Evolutionary conservation across 2,888 invertebrate species (phyloP).

Genomic region (Hypena proboscidalis): DNA sequence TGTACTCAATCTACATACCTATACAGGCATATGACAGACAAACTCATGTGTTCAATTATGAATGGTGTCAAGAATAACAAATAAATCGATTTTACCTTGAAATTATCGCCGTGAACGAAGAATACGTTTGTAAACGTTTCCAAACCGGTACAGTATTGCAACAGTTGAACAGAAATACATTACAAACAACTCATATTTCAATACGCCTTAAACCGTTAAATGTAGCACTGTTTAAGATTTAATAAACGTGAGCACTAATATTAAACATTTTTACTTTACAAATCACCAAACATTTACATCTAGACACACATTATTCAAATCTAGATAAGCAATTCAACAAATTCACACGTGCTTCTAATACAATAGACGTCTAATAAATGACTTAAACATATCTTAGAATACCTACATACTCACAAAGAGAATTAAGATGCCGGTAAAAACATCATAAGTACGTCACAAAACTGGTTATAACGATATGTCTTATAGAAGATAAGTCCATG

Average conservation of each 20-base stretch:
- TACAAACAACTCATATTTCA: too few relatives aligned
- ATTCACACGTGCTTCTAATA: conserved; percentile 20
- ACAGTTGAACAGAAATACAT: conserved; percentile 16
- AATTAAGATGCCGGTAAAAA: conserved; percentile 23
- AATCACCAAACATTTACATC: too few relatives aligned
- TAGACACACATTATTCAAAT: conserved; percentile 4
- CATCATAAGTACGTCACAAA: conserved; percentile 25
- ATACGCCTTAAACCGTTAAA: too few relatives aligned
- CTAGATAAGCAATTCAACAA: conserved; percentile 15
- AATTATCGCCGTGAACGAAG: conserved; percentile 27
- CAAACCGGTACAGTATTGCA: conserved; percentile 31
- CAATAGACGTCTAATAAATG: conserved; percentile 22
- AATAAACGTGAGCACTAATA: too few relatives aligned
- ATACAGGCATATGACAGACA: conserved; percentile 4
- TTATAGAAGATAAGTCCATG: conserved; percentile 14
- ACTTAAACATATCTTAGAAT: conserved; percentile 15
- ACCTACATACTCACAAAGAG: conserved; percentile 11
- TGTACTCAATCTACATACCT: neutral
- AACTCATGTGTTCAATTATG: conserved; percentile 10
- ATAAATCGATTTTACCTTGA: conserved; percentile 57
- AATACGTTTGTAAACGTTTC: conserved; percentile 31
- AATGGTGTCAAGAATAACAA: conserved; percentile 28
- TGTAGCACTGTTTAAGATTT: too few relatives aligned
- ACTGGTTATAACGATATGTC: conserved; percentile 31
- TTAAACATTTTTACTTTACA: too few relatives aligned